phyloP scores from a whole-genome alignment of 2,113 vertebrate genomes.

The Nymphicus hollandicus region DNA sequence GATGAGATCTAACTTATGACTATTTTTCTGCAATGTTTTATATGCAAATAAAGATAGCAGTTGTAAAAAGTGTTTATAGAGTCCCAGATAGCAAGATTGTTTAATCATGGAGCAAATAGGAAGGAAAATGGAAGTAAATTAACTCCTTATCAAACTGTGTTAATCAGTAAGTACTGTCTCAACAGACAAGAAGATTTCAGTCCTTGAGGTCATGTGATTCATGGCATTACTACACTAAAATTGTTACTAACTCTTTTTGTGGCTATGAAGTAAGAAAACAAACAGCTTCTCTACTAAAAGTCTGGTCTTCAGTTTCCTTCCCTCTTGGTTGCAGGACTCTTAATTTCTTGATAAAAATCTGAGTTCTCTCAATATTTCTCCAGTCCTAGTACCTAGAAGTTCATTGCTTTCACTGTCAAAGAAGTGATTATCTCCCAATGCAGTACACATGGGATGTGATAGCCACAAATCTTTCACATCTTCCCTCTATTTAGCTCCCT shows the following conservation, averaged over 20 bases:
- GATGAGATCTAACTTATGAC: neutral
- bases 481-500: neutral
- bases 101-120: neutral
- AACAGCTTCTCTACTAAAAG: fast-evolving
- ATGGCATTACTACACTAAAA: neutral
- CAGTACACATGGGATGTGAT: neutral
- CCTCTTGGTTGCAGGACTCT: neutral
- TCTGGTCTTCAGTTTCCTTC: neutral
- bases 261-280: neutral
- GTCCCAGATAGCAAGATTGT: neutral
- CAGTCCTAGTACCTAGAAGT: neutral
- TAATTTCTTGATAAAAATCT: neutral
- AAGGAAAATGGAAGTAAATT: neutral
- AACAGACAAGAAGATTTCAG: neutral
- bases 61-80: neutral
- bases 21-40: neutral
- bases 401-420: neutral
- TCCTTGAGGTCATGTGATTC: neutral
- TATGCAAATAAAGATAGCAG: neutral
- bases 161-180: neutral
- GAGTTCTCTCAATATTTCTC: neutral
- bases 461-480: neutral
- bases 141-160: neutral
- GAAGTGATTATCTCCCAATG: neutral
- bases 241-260: neutral